Conservation (phyloP, 2,888 invertebrate species). For the Caradrina clavipalpis region DNA sequence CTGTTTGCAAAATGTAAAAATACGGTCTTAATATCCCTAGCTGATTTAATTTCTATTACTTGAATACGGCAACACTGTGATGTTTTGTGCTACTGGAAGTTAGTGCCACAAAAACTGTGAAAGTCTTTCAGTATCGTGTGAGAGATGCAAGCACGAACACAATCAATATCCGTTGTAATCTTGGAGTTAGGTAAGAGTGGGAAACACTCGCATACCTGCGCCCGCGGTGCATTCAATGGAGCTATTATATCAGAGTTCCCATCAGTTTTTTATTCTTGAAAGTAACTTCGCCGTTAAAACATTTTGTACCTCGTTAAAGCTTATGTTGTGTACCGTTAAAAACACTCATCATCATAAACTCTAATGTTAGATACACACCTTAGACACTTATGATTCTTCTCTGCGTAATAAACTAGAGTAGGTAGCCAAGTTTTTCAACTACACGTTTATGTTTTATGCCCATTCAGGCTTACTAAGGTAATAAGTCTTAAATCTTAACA, state of each 20-base stretch:
- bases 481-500: constrained; percentile 11
- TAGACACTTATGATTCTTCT: constrained; percentile 16
- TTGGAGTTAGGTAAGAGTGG: constrained; percentile 83
- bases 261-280: constrained; percentile 79
- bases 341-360: constrained; percentile 30
- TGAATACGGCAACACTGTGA: constrained; percentile 27
- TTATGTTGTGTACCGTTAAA: constrained; percentile 42
- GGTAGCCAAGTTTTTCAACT: constrained; percentile 4
- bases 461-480: not conserved
- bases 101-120: constrained; percentile 76
- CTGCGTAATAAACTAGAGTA: constrained; percentile 15
- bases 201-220: constrained; percentile 77
- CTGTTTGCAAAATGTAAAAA: no score
- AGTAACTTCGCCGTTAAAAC: constrained; percentile 61
- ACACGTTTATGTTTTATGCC: constrained; percentile 6
- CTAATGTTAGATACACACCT: constrained; percentile 12
- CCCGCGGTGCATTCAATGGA: constrained; percentile 74
- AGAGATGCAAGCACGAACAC: constrained; percentile 78
- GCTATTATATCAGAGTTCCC: constrained; percentile 79
- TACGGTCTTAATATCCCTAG: no score
- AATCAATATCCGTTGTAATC: constrained; percentile 88
- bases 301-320: constrained; percentile 47
- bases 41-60: no score
- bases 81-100: constrained; percentile 63
- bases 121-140: constrained; percentile 78